phyloP scores from a whole-genome alignment of 2,888 invertebrate genomes.

The Mechanitis mazaeus region DNA sequence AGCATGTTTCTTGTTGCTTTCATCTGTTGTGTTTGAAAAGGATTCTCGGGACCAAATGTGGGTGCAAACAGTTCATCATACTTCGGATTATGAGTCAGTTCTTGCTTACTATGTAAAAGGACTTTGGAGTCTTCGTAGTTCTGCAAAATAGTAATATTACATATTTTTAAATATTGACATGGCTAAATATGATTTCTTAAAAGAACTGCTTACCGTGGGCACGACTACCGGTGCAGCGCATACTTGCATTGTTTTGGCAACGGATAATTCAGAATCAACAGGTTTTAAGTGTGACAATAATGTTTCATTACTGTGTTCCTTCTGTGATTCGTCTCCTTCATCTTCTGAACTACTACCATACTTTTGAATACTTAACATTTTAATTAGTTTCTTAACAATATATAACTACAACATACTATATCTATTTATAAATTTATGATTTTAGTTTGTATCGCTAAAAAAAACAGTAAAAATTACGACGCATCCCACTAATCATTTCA shows the following conservation, averaged over 20 bases:
- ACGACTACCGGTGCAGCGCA: constrained; percentile 90
- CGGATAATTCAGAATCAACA: constrained; percentile 74
- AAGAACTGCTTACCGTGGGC: constrained; percentile 78
- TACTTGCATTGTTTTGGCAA: constrained; percentile 80
- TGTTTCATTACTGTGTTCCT: constrained; percentile 58
- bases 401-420: not conserved
- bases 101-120: constrained; percentile 88
- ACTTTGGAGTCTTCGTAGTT: constrained; percentile 82
- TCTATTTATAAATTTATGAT: constrained; percentile 7
- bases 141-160: constrained; percentile 56
- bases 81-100: constrained; percentile 93
- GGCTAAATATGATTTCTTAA: no score
- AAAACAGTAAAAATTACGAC: not conserved
- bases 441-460: not conserved
- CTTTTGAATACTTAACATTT: constrained; percentile 83
- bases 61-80: constrained; percentile 97
- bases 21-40: constrained; percentile 93
- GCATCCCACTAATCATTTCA: not conserved
- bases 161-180: not conserved
- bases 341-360: constrained; percentile 86
- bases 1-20: constrained; percentile 92
- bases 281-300: constrained; percentile 74
- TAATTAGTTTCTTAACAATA: constrained; percentile 15
- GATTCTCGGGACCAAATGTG: constrained; percentile 93
- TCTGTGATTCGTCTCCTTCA: constrained; percentile 73